These are phyloP conservation scores for Rhinichthys osculus DNA, from an alignment of 2,797 vertebrate genomes.

Conservation along the genomic window DNA sequence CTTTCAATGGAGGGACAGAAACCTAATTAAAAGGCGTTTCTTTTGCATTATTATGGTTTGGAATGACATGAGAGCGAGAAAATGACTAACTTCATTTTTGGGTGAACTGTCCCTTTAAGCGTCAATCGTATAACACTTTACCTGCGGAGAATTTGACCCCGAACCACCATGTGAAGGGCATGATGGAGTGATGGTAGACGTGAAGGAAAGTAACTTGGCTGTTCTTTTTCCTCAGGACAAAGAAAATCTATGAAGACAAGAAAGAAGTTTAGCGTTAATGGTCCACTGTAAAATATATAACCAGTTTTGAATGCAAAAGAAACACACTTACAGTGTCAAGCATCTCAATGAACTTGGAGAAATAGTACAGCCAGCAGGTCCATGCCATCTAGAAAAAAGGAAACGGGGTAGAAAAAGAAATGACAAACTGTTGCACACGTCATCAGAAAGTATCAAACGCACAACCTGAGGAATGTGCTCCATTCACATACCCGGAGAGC, in stretches of 20 bases:
- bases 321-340: conserved; percentile 85
- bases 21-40: accelerated
- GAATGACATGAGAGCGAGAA: background rate
- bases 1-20: background rate
- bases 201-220: conserved; percentile 88
- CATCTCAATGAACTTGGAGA: conserved; percentile 89
- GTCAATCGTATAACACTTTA: conserved; percentile 60
- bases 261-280: background rate
- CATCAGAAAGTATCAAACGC: background rate
- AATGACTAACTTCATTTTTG: background rate
- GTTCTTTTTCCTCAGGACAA: conserved; percentile 89
- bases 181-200: conserved; percentile 89
- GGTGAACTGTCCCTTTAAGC: background rate
- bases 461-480: background rate
- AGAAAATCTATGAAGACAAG: conserved; percentile 79
- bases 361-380: conserved; percentile 87
- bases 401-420: background rate
- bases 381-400: conserved; percentile 80
- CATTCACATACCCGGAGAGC: conserved; percentile 81
- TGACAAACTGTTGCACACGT: background rate
- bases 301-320: accelerated
- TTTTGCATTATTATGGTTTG: background rate
- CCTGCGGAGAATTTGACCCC: conserved; percentile 90
- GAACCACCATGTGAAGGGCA: conserved; percentile 93
- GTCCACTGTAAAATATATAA: no score